phyloP scores from a whole-genome alignment of 1,140 invertebrate genomes.

The Panagrolaimus sp. region DNA sequence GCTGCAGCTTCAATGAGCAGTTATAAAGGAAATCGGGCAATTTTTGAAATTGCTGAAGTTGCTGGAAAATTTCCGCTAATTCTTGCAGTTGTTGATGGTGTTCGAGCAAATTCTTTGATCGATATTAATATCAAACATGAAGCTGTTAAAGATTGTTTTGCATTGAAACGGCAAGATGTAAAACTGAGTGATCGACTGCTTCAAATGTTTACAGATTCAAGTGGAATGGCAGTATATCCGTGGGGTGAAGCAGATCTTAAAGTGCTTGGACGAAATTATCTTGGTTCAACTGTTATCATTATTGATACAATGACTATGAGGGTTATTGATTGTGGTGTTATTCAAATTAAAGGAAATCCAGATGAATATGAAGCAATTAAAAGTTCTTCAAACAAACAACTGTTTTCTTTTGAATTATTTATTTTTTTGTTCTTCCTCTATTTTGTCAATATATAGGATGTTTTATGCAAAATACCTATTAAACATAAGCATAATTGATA shows the following conservation, averaged over 20 bases:
- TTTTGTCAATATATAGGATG: no score
- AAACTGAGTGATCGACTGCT: constrained; percentile 18
- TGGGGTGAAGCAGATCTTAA: constrained; percentile 27
- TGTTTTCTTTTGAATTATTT: no score
- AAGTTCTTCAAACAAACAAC: neutral
- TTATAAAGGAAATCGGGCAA: constrained; percentile 29
- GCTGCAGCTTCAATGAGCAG: constrained; percentile 34
- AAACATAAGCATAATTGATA: no score
- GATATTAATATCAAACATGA: constrained; percentile 10
- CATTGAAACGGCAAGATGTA: constrained; percentile 17
- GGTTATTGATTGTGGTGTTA: constrained; percentile 46
- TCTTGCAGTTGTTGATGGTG: constrained; percentile 22
- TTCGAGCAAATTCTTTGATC: constrained; percentile 21
- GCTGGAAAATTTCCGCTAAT: constrained; percentile 20
- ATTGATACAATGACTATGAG: constrained; percentile 31
- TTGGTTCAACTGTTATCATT: constrained; percentile 19
- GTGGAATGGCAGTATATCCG: constrained; percentile 17
- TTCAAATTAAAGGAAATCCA: constrained; percentile 33
- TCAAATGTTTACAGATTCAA: constrained; percentile 15
- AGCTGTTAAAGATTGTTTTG: constrained; percentile 24
- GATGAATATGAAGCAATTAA: constrained; percentile 10
- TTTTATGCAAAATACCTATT: no score
- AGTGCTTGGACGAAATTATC: constrained; percentile 9
- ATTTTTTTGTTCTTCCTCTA: no score
- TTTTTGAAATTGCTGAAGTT: constrained; percentile 28